Percentiles rank a stretch among this genome's conserved stretches.
phyloP scores from a whole-genome alignment of 2,888 invertebrate genomes.

The Catocala fraxini region DNA sequence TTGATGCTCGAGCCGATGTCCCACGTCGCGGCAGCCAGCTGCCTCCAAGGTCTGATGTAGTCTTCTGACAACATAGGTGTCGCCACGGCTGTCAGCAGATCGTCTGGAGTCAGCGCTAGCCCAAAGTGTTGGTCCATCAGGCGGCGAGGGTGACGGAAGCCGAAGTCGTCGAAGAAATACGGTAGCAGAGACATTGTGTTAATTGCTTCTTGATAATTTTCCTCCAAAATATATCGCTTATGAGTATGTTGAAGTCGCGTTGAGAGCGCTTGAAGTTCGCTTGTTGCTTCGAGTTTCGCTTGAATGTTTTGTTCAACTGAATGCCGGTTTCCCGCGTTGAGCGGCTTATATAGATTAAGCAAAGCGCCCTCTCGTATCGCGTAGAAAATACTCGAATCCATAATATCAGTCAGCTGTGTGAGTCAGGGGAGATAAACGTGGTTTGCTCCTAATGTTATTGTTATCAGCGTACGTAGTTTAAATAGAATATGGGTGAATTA shows the following conservation, averaged over 20 bases:
- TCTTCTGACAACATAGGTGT: slow-evolving; percentile 62
- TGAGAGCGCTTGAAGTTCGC: slow-evolving; percentile 4
- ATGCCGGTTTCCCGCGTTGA: slow-evolving; percentile 23
- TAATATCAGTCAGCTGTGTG: no score
- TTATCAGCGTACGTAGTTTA: no score
- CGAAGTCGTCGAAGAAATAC: slow-evolving; percentile 49
- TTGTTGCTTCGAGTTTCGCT: slow-evolving; percentile 43
- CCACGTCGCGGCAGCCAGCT: slow-evolving; percentile 70
- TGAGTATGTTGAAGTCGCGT: background rate
- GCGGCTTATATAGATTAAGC: slow-evolving; percentile 55
- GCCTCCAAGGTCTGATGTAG: slow-evolving; percentile 71
- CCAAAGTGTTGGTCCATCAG: slow-evolving; percentile 77
- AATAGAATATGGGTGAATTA: no score
- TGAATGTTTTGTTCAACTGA: slow-evolving; percentile 43
- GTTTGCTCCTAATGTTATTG: no score
- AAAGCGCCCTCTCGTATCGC: slow-evolving; percentile 66
- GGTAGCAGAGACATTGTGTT: slow-evolving; percentile 68
- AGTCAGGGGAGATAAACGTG: no score
- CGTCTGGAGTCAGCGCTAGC: slow-evolving; percentile 71
- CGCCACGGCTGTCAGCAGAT: slow-evolving; percentile 62
- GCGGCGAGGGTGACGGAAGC: slow-evolving; percentile 44
- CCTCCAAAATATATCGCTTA: background rate
- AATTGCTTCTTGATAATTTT: background rate
- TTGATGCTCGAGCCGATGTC: slow-evolving; percentile 85
- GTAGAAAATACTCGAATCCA: slow-evolving; percentile 58